Percentiles rank a stretch among this genome's conserved stretches.
These are phyloP conservation scores for Chloroceryle amazona DNA, from an alignment of 2,797 vertebrate species.

Conservation along the genomic window DNA sequence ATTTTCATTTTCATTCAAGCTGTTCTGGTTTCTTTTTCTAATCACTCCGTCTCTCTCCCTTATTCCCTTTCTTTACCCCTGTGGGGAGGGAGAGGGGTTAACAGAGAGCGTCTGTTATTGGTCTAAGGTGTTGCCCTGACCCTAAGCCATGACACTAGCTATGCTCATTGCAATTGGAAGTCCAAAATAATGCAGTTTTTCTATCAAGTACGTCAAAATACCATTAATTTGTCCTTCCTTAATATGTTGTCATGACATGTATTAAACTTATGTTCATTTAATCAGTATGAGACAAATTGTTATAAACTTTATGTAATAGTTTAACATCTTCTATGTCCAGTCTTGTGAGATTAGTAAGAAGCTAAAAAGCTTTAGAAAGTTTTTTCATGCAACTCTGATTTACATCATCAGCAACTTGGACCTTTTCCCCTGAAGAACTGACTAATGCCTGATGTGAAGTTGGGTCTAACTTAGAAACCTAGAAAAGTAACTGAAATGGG, in stretches of 20 bases:
- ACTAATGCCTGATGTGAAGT: background rate
- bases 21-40: no score
- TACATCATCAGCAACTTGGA: background rate
- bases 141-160: background rate
- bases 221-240: background rate
- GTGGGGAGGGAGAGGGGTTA: no score
- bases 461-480: background rate
- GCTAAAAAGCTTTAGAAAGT: background rate
- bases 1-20: no score
- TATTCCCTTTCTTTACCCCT: no score
- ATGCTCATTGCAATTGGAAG: background rate
- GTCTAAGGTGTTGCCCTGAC: no score
- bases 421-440: background rate
- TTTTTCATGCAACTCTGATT: background rate
- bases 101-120: no score
- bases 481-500: background rate
- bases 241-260: background rate
- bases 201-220: background rate
- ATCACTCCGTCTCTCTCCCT: no score
- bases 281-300: background rate
- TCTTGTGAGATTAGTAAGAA: background rate
- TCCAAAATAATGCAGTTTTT: background rate
- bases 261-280: constrained; percentile 13
- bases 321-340: background rate
- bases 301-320: background rate